A percentile compares a stretch with the other conserved stretches of the same genome.
Conservation (phyloP, 2,113 vertebrate genomes). For the Poecilia latipinna region DNA sequence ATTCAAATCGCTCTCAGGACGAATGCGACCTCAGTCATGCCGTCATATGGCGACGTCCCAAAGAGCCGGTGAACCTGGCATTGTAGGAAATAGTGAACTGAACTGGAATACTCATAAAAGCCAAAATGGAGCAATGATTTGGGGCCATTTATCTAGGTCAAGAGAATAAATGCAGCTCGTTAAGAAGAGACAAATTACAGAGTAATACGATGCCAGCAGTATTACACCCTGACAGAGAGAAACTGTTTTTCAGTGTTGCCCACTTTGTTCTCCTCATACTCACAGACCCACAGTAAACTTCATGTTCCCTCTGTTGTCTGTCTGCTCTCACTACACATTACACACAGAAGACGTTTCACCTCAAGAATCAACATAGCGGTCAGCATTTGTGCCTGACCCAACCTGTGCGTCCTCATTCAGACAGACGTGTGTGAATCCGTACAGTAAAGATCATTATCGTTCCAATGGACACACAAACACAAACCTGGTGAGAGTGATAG, state of each 20-base stretch:
- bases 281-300: slow-evolving; percentile 29
- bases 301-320: slow-evolving; percentile 37
- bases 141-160: slow-evolving; percentile 62
- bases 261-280: slow-evolving; percentile 25
- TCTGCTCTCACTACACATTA: slow-evolving; percentile 31
- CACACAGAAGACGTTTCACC: neutral
- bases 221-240: slow-evolving; percentile 38
- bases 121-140: slow-evolving; percentile 56
- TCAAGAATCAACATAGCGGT: slow-evolving; percentile 7
- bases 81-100: slow-evolving; percentile 33
- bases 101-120: slow-evolving; percentile 48
- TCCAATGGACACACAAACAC: slow-evolving; percentile 18
- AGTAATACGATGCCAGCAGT: slow-evolving; percentile 43
- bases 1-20: slow-evolving; percentile 21
- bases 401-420: slow-evolving; percentile 52
- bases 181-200: slow-evolving; percentile 51
- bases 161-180: slow-evolving; percentile 58
- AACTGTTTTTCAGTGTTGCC: slow-evolving; percentile 41
- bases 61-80: slow-evolving; percentile 32
- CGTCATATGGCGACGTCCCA: slow-evolving; percentile 13
- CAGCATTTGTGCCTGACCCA: slow-evolving; percentile 26
- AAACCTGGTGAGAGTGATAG: neutral
- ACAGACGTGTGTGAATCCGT: slow-evolving; percentile 40
- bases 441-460: slow-evolving; percentile 54
- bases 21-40: slow-evolving; percentile 23